A percentile compares a stretch with the other conserved stretches of the same genome.
These are phyloP conservation scores for Agrochola macilenta DNA, from an alignment of 2,888 invertebrate genomes.

Conservation along the genomic window DNA sequence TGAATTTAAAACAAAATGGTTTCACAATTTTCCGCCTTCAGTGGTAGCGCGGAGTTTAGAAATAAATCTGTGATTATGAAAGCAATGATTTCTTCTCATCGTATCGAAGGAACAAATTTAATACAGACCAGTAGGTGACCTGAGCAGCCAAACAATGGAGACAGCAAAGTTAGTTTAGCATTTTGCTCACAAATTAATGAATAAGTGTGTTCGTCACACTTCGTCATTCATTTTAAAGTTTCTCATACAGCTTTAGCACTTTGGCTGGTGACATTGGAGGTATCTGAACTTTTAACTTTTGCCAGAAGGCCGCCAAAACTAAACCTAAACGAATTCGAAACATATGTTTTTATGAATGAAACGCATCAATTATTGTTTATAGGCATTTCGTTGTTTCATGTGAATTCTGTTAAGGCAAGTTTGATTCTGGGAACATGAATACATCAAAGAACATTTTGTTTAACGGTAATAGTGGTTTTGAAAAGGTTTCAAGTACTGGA, in stretches of 20 bases:
- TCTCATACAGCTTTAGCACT: neutral
- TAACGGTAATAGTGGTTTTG: constrained; percentile 25
- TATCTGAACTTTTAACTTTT: constrained; percentile 51
- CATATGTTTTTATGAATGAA: constrained; percentile 61
- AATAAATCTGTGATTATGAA: neutral
- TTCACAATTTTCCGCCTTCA: too few species aligned
- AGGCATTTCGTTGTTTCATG: constrained; percentile 51
- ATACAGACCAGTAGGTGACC: neutral
- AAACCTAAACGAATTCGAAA: constrained; percentile 50
- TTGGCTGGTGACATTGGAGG: constrained; percentile 47
- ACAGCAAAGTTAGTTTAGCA: neutral
- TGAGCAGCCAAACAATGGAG: neutral
- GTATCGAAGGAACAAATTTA: neutral
- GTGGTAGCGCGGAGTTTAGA: too few species aligned
- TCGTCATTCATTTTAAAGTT: neutral
- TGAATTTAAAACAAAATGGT: too few species aligned
- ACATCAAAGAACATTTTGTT: constrained; percentile 62
- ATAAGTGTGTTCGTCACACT: neutral
- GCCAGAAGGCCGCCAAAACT: constrained; percentile 42
- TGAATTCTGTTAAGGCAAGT: constrained; percentile 43
- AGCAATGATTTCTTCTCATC: neutral
- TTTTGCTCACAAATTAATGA: neutral
- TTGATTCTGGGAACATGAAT: constrained; percentile 52
- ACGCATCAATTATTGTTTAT: constrained; percentile 61
- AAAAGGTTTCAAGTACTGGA: constrained; percentile 42